phyloP scores from a whole-genome alignment of 2,113 vertebrate genomes.

The Amia ocellicauda region DNA sequence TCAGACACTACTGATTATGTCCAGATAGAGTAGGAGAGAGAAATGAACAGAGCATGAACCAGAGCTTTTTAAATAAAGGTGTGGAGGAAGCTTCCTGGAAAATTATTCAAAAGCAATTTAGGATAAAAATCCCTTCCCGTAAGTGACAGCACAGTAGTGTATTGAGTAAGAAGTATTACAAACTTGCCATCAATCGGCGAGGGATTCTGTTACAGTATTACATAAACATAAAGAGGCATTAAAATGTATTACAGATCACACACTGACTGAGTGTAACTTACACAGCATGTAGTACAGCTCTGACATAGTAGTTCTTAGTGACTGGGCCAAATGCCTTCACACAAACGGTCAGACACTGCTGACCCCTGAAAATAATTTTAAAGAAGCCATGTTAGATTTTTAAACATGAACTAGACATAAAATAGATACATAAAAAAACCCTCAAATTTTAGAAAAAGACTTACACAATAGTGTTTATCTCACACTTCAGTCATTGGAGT shows the following conservation, averaged over 20 bases:
- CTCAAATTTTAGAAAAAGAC: background rate
- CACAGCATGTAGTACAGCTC: constrained; percentile 79
- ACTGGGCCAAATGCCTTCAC: constrained; percentile 86
- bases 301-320: constrained; percentile 87
- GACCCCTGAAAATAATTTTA: constrained; percentile 71
- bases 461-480: too few species aligned
- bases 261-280: constrained; percentile 56
- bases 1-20: too few species aligned
- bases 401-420: background rate
- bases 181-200: too few species aligned
- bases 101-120: background rate
- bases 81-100: background rate
- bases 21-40: too few species aligned
- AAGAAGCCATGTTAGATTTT: constrained; percentile 13
- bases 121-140: too few species aligned
- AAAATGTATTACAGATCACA: background rate
- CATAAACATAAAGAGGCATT: too few species aligned
- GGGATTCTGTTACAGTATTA: too few species aligned
- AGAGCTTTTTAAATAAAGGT: background rate
- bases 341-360: constrained; percentile 78
- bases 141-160: background rate
- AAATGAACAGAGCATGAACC: too few species aligned
- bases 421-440: background rate
- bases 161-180: background rate
- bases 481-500: too few species aligned